A percentile compares a stretch with the other conserved stretches of the same genome.
These are phyloP conservation scores for Holocentrus rufus DNA, from an alignment of 2,797 vertebrate genomes.

Conservation along the genomic window DNA sequence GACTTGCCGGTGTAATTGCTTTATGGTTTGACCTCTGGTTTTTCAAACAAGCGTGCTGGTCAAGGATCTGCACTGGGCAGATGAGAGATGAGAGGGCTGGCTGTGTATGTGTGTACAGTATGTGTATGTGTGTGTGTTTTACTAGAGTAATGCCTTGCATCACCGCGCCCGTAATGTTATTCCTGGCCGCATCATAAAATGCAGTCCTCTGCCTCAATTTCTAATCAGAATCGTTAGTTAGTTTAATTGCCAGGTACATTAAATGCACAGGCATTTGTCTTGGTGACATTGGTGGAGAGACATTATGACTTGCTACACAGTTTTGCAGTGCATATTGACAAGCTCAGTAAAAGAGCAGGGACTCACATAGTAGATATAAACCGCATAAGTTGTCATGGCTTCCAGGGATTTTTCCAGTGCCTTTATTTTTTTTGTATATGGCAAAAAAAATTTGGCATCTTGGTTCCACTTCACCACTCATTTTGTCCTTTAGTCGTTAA, in stretches of 20 bases:
- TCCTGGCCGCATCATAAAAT: constrained; percentile 8
- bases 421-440: too few relatives aligned
- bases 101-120: constrained; percentile 16
- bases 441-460: too few relatives aligned
- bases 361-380: too few relatives aligned
- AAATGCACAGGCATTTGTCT: constrained; percentile 40
- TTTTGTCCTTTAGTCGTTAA: too few relatives aligned
- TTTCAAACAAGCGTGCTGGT: constrained; percentile 76
- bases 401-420: too few relatives aligned
- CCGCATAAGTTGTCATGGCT: too few relatives aligned
- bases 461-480: too few relatives aligned
- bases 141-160: constrained; percentile 37
- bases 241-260: constrained; percentile 31
- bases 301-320: not conserved
- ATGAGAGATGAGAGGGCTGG: constrained; percentile 64
- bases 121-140: constrained; percentile 29
- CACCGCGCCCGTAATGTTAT: constrained; percentile 38
- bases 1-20: constrained; percentile 78
- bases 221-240: constrained; percentile 31
- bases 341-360: constrained; percentile 23
- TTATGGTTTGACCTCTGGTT: constrained; percentile 79
- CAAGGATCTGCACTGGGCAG: constrained; percentile 70
- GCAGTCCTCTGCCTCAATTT: constrained; percentile 23
- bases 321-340: constrained; percentile 2
- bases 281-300: constrained; percentile 19